phyloP scores from a whole-genome alignment of 2,888 invertebrate species.

The Leptogaster cylindrica region DNA sequence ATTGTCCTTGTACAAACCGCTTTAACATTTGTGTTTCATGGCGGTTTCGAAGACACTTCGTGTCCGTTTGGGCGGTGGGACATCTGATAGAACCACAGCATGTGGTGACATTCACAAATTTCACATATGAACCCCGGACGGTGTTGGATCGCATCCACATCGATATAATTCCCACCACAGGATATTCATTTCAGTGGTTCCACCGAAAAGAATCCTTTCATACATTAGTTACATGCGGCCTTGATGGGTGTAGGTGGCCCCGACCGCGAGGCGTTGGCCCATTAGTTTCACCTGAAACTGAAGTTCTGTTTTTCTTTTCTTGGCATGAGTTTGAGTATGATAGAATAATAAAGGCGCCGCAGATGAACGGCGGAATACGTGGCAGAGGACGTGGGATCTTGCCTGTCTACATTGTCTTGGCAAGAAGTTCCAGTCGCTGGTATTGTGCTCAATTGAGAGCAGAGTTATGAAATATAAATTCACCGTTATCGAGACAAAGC shows the following conservation, averaged over 20 bases:
- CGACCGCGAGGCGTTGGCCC: not conserved
- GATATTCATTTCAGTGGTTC: not conserved
- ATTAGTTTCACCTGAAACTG: slow-evolving; percentile 39
- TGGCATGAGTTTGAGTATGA: not conserved
- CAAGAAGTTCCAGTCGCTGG: slow-evolving; percentile 8
- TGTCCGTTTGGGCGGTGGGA: slow-evolving; percentile 21
- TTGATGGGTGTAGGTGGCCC: not conserved
- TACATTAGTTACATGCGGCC: too few relatives aligned
- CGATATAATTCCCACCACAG: slow-evolving; percentile 33
- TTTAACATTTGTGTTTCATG: slow-evolving; percentile 17
- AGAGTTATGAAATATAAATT: slow-evolving; percentile 40
- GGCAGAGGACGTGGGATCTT: slow-evolving; percentile 1
- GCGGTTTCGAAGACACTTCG: slow-evolving; percentile 32
- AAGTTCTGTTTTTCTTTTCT: slow-evolving; percentile 35
- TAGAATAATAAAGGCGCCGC: slow-evolving; percentile 17
- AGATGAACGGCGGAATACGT: too few relatives aligned
- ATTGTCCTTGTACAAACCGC: slow-evolving; percentile 32
- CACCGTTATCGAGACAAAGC: slow-evolving; percentile 14
- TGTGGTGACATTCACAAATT: slow-evolving; percentile 41
- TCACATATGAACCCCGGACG: slow-evolving; percentile 27
- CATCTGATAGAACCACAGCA: slow-evolving; percentile 36
- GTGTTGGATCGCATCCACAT: slow-evolving; percentile 28
- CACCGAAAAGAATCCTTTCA: not conserved
- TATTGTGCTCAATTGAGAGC: slow-evolving; percentile 31
- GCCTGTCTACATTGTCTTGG: slow-evolving; percentile 26